These are phyloP conservation scores for Vulpes ferrilata DNA, from an alignment of 2,113 vertebrate genomes.

Conservation along the genomic window DNA sequence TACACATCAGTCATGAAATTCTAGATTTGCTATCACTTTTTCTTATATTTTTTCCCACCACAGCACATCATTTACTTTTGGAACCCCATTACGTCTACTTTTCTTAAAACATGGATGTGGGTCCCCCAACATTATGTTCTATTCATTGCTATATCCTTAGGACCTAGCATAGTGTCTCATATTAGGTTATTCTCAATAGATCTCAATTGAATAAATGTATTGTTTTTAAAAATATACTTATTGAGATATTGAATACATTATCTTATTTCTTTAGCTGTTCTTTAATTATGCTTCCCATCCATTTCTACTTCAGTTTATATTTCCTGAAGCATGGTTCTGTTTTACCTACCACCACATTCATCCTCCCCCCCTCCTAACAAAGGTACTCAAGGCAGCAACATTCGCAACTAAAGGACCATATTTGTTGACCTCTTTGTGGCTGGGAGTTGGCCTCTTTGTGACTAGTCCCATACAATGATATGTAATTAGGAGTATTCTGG, in stretches of 20 bases:
- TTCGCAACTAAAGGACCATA: neutral
- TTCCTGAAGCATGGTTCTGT: neutral
- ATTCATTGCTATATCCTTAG: neutral
- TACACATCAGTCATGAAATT: neutral
- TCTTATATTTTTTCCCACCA: neutral
- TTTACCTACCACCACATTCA: neutral
- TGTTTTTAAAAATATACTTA: neutral
- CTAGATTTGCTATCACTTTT: neutral
- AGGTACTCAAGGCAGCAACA: neutral
- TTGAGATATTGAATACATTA: neutral
- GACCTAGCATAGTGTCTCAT: neutral
- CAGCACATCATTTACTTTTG: neutral
- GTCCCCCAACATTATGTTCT: neutral
- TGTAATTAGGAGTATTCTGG: neutral
- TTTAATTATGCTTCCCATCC: neutral
- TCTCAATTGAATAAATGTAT: neutral
- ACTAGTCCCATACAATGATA: neutral
- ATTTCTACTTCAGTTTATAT: neutral
- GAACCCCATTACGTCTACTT: neutral
- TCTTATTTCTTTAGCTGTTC: neutral
- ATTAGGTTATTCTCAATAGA: neutral
- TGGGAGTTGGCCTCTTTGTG: neutral
- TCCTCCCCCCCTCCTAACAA: neutral
- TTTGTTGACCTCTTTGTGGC: neutral
- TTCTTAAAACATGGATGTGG: neutral